Conservation (phyloP, 2,797 vertebrate species). For the Sebastes miniatus region DNA sequence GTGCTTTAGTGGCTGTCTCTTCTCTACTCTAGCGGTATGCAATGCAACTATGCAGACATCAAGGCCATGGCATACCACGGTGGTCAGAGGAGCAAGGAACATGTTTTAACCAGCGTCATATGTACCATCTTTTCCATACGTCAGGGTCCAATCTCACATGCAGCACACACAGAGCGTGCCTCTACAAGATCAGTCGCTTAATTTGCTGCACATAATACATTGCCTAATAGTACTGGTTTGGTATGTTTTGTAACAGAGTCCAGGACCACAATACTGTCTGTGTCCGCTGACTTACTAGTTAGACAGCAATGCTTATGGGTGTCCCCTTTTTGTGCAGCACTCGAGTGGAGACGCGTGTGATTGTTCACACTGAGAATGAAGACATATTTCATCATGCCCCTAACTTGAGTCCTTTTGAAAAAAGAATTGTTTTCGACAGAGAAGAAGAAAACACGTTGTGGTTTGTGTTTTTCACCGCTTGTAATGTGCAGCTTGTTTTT, state of each 20-base stretch:
- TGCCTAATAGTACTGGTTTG: background rate
- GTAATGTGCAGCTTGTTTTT: background rate
- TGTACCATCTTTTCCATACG: background rate
- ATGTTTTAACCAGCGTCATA: constrained; percentile 24
- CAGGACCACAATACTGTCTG: background rate
- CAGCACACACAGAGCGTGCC: background rate
- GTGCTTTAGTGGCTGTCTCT: background rate
- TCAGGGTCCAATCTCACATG: constrained; percentile 4
- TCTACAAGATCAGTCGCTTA: background rate
- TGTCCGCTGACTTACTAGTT: background rate
- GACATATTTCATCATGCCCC: background rate
- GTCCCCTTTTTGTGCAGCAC: background rate
- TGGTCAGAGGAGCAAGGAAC: constrained; percentile 32
- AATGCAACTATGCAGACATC: constrained; percentile 40
- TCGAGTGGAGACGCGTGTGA: background rate
- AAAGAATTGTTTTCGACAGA: background rate
- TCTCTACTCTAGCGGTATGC: constrained; percentile 8
- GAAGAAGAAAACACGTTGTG: background rate
- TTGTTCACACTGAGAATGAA: background rate
- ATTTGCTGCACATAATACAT: background rate
- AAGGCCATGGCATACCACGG: constrained; percentile 22
- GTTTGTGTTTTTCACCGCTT: background rate
- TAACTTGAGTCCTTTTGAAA: background rate
- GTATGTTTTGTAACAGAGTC: constrained; percentile 23
- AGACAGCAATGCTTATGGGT: background rate